Evolutionary conservation across 2,888 invertebrate species (phyloP), one percentile per base, ranked within the genome.

Genomic region (Cecidostiba fungosa): DNA sequence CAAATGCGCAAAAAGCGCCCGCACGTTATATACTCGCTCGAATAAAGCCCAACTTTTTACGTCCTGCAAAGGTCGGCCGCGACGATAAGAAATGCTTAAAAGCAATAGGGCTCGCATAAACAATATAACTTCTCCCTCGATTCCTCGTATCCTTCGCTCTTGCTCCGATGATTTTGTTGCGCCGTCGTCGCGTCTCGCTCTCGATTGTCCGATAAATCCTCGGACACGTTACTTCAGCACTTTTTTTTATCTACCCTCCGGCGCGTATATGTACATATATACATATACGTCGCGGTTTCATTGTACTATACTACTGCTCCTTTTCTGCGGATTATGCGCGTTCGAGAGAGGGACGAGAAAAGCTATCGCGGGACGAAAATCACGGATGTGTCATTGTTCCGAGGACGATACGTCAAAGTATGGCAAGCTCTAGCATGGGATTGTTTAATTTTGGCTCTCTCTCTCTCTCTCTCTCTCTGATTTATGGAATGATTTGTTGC

Each of bases 401-500:
- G 54, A 6, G 6, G n/a, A 16, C 23, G n/a, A n/a, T 59, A 10
- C 59, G 66, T 26, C 29, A n/a, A 14, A 66, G 54, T 32, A 29
- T 36, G 59, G 47, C 12, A 39, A 78, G 16, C 26, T 47, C 66
- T 19, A 69, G 47, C 6, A n/a, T 16, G 66, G 39, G 77, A n/a
- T 26, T 72, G 62, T 66, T 74, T 47, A 62, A 74, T 82, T 62
- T 82, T 16, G 81, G 8, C 54, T 59, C 43, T 43, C n/a, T n/a
- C n/a, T n/a, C n/a, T n/a, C n/a, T n/a, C n/a, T n/a, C 19, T 1
- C 26, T 16, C 32, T n/a, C 47, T 14, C n/a, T 82, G 81, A 82
- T 82, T 74, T 82, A 82, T 82, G 74, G 74, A 82, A 74, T 74
- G 81, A 62, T 74, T 74, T 74, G 74, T 82, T 59, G 62, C n/a